phyloP scores from a whole-genome alignment of 1,140 invertebrate species.

The Drosophila bipectinata region DNA sequence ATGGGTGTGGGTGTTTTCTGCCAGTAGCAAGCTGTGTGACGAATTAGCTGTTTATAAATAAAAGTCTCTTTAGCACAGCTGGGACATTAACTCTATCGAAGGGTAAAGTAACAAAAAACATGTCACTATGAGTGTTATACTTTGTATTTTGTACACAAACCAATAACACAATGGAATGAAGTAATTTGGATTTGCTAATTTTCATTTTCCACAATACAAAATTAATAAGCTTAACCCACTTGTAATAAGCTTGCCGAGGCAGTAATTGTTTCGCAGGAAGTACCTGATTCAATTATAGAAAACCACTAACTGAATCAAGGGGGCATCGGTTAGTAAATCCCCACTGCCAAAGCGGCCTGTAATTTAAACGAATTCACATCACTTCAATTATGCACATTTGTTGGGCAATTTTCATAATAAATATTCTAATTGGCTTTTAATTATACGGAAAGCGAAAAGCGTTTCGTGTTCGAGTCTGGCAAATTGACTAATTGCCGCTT shows the following conservation, averaged over 20 bases:
- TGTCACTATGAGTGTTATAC: neutral
- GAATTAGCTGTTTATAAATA: slow-evolving; percentile 68
- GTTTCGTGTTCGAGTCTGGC: slow-evolving; percentile 53
- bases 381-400: slow-evolving; percentile 63
- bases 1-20: slow-evolving; percentile 35
- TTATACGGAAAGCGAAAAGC: slow-evolving; percentile 55
- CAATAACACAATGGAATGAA: neutral
- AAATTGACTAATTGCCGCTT: slow-evolving; percentile 75
- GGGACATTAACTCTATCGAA: slow-evolving; percentile 14
- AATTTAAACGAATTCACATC: slow-evolving; percentile 59
- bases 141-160: neutral
- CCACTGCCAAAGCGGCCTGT: slow-evolving; percentile 30
- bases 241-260: slow-evolving; percentile 12
- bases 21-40: slow-evolving; percentile 66
- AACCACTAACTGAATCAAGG: slow-evolving; percentile 13
- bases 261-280: slow-evolving; percentile 25
- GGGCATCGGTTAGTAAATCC: slow-evolving; percentile 3
- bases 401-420: slow-evolving; percentile 72
- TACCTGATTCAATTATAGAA: slow-evolving; percentile 41
- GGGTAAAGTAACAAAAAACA: too few relatives aligned
- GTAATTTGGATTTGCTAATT: neutral
- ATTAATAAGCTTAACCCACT: slow-evolving; percentile 13
- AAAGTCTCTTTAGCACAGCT: slow-evolving; percentile 39
- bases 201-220: neutral
- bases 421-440: slow-evolving; percentile 79